phyloP scores from a whole-genome alignment of 2,888 invertebrate genomes.

The Hermodice carunculata region DNA sequence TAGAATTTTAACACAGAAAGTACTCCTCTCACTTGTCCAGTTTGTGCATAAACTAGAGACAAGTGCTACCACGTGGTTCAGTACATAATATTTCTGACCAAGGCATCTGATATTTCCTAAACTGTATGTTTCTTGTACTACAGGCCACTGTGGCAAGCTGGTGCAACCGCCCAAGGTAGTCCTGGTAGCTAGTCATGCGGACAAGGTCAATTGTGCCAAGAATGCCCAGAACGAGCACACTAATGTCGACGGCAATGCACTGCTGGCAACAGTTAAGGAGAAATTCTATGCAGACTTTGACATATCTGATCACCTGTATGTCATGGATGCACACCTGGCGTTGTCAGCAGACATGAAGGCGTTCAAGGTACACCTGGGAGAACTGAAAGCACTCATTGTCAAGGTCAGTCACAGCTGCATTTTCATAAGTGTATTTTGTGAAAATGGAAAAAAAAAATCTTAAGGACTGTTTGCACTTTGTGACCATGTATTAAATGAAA shows the following conservation, averaged over 20 bases:
- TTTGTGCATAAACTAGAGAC: too few relatives aligned
- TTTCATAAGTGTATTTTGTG: too few relatives aligned
- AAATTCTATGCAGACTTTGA: conserved; percentile 75
- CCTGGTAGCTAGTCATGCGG: conserved; percentile 78
- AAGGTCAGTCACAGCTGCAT: too few relatives aligned
- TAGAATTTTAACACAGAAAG: too few relatives aligned
- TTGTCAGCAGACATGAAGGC: conserved; percentile 76
- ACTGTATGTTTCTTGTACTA: too few relatives aligned
- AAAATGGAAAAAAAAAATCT: too few relatives aligned
- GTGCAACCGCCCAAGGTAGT: conserved; percentile 73
- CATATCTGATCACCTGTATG: conserved; percentile 73
- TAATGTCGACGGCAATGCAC: conserved; percentile 64
- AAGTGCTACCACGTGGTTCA: too few relatives aligned
- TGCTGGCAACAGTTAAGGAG: conserved; percentile 49
- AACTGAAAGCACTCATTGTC: conserved; percentile 73
- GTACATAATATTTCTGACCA: too few relatives aligned
- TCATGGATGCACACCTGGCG: conserved; percentile 77
- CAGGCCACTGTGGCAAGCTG: conserved; percentile 76
- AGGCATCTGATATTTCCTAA: too few relatives aligned
- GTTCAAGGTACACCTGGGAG: conserved; percentile 74
- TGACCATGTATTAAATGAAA: too few relatives aligned
- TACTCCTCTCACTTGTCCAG: too few relatives aligned
- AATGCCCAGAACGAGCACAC: conserved; percentile 75
- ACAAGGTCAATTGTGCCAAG: conserved; percentile 72
- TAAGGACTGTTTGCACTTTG: too few relatives aligned